phyloP scores from a whole-genome alignment of 2,113 vertebrate genomes.

The Ardeotis arabs region DNA sequence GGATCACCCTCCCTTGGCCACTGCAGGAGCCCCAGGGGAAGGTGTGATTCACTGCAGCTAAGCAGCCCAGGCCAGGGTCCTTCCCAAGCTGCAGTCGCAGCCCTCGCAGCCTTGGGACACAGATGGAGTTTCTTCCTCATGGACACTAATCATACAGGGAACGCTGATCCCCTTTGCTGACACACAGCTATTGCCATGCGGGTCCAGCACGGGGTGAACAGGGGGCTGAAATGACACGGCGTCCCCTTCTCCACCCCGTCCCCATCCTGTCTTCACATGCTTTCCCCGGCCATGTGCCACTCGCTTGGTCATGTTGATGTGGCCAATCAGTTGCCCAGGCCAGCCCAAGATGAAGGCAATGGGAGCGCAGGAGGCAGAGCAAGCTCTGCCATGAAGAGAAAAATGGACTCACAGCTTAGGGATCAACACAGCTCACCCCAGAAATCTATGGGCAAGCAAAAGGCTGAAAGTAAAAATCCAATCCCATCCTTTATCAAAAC shows the following conservation, averaged over 20 bases:
- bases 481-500: conserved; percentile 12
- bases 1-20: background rate
- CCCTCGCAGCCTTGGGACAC: rapidly evolving
- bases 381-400: background rate
- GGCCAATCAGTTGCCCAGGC: background rate
- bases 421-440: background rate
- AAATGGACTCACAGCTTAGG: background rate
- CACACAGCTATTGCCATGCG: background rate
- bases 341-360: background rate
- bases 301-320: background rate
- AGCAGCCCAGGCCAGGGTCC: background rate
- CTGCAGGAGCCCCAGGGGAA: background rate
- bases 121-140: background rate
- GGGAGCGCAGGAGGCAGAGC: background rate
- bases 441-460: background rate
- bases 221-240: rapidly evolving
- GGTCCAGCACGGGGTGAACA: background rate
- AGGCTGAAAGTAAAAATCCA: background rate
- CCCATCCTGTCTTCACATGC: background rate
- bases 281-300: rapidly evolving
- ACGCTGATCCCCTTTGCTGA: background rate
- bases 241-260: background rate
- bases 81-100: background rate
- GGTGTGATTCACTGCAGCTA: background rate
- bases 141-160: background rate